A percentile compares a stretch with the other conserved stretches of the same genome.
These are phyloP conservation scores for Temnothorax rugatulus DNA, from an alignment of 2,888 invertebrate species.

Conservation along the genomic window DNA sequence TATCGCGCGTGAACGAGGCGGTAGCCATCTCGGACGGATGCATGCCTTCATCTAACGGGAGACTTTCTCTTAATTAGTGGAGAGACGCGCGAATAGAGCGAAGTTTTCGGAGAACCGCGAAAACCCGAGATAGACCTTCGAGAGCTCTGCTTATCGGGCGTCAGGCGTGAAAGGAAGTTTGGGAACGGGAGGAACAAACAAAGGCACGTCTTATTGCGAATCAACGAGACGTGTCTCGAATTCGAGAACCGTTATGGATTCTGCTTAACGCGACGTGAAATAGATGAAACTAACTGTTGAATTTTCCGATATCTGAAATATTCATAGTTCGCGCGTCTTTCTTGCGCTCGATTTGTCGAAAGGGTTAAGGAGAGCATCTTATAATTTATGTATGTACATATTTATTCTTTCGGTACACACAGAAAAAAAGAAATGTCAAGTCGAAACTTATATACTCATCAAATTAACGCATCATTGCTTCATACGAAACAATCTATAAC, in stretches of 20 bases:
- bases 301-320: not conserved
- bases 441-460: no score
- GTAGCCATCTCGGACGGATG: not conserved
- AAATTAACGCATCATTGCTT: no score
- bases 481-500: no score
- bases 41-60: conserved; percentile 12
- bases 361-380: not conserved
- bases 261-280: not conserved
- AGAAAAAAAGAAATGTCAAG: no score
- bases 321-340: not conserved
- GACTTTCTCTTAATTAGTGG: conserved; percentile 32
- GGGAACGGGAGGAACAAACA: not conserved
- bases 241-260: not conserved
- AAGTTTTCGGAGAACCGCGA: not conserved
- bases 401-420: no score
- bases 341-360: not conserved
- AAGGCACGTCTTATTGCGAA: not conserved
- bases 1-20: not conserved
- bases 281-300: not conserved
- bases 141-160: no score
- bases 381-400: not conserved
- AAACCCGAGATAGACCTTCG: not conserved
- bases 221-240: not conserved
- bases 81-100: conserved; percentile 2
- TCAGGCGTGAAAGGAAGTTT: not conserved